phyloP scores from a whole-genome alignment of 92 coral and sea anemone species.

The Umimayanthus chanpuru region DNA sequence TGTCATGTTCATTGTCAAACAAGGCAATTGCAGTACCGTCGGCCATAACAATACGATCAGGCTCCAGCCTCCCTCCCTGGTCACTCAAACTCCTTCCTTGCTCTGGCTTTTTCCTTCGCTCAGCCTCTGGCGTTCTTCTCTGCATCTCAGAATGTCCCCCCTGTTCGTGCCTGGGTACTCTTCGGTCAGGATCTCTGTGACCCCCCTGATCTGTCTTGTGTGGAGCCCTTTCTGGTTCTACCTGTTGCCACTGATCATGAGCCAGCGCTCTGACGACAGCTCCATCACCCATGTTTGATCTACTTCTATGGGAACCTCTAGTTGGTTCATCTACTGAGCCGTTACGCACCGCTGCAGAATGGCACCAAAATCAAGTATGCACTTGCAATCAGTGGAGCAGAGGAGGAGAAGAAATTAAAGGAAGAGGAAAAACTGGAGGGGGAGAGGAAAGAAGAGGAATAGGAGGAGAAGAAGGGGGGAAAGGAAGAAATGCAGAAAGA shows the following conservation, averaged over 20 bases:
- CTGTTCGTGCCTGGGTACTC: background rate
- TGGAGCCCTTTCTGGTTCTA: slow-evolving; percentile 20
- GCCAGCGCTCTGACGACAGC: slow-evolving; percentile 27
- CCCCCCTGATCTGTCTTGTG: background rate
- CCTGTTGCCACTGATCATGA: slow-evolving; percentile 36
- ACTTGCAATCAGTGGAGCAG: no score
- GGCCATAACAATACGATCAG: slow-evolving; percentile 90
- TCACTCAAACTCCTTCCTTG: slow-evolving; percentile 45
- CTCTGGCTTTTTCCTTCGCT: slow-evolving; percentile 47
- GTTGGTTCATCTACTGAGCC: slow-evolving; percentile 30
- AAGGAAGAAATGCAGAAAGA: background rate
- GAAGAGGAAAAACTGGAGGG: background rate
- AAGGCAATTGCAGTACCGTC: slow-evolving; percentile 95
- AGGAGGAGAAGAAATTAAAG: background rate
- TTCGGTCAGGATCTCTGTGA: slow-evolving; percentile 10
- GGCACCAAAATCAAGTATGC: background rate
- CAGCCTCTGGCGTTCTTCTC: background rate
- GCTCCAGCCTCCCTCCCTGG: slow-evolving; percentile 80
- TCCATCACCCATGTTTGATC: background rate
- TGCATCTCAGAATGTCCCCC: background rate
- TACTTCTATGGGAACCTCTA: slow-evolving; percentile 20
- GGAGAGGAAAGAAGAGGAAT: background rate
- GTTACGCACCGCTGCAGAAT: slow-evolving; percentile 29
- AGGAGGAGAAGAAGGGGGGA: background rate
- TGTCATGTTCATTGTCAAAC: slow-evolving; percentile 83